phyloP scores from a whole-genome alignment of 2,113 vertebrate genomes.

The Chauna torquata region DNA sequence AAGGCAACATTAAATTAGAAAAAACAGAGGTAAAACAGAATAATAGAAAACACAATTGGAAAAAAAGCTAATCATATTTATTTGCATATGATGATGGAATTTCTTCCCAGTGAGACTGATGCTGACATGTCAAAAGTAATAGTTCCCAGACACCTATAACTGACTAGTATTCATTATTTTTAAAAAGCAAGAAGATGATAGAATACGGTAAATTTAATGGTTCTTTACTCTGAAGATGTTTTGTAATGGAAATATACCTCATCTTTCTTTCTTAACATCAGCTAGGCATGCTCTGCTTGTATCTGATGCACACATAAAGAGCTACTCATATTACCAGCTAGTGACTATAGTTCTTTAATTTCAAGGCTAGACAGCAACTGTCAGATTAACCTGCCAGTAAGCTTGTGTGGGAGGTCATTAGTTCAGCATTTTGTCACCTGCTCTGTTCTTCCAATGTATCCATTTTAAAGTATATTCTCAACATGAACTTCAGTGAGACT shows the following conservation, averaged over 20 bases:
- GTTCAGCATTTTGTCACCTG: background rate
- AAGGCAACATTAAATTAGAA: constrained; percentile 8
- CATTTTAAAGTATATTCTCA: background rate
- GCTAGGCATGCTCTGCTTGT: rapidly evolving
- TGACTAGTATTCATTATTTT: background rate
- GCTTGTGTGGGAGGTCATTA: background rate
- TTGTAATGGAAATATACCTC: background rate
- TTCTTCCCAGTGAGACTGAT: background rate
- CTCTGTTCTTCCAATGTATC: background rate
- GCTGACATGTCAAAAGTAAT: background rate
- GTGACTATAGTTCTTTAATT: background rate
- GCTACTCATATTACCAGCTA: background rate
- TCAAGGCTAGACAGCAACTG: background rate
- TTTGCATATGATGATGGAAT: background rate
- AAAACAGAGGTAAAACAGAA: background rate
- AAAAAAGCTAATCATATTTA: background rate
- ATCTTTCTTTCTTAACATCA: background rate
- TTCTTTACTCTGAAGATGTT: background rate
- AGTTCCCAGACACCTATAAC: background rate
- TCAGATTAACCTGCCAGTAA: background rate
- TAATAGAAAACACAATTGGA: background rate
- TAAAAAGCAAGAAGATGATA: background rate
- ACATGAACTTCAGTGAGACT: background rate
- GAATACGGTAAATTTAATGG: background rate
- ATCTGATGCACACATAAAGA: background rate